Percentiles rank a stretch among this genome's conserved stretches.
Conservation (phyloP, 2,113 vertebrate genomes). For the Diadophis punctatus region DNA sequence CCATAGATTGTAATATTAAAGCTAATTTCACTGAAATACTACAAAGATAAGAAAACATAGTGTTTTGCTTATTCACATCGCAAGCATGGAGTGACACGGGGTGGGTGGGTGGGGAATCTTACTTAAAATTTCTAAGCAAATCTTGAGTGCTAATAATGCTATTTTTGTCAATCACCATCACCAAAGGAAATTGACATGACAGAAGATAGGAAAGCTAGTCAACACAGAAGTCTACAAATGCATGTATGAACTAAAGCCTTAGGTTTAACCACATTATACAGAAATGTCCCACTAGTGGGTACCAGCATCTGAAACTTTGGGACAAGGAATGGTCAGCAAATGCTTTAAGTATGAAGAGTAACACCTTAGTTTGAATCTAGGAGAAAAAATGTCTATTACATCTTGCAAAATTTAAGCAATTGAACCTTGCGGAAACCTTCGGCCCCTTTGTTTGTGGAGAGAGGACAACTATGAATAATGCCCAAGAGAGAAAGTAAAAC, state of each 20-base stretch:
- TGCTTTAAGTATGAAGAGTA: neutral
- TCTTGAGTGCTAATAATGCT: neutral
- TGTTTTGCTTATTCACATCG: neutral
- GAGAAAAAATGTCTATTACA: slow-evolving; percentile 52
- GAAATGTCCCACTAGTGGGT: neutral
- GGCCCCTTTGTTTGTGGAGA: slow-evolving; percentile 56
- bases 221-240: neutral
- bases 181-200: neutral
- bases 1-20: neutral
- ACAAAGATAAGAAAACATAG: neutral
- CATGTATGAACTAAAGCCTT: neutral
- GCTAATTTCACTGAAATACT: neutral
- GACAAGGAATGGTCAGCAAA: neutral
- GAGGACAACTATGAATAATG: slow-evolving; percentile 55
- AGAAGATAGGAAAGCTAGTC: slow-evolving; percentile 22
- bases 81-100: neutral
- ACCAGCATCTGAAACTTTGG: neutral
- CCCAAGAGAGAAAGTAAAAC: slow-evolving; percentile 56
- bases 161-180: slow-evolving; percentile 2
- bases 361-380: slow-evolving; percentile 23
- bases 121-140: neutral
- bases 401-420: slow-evolving; percentile 48
- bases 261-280: neutral
- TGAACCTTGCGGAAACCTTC: slow-evolving; percentile 39
- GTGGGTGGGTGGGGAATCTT: rapidly evolving